These are phyloP conservation scores for Sciurus vulgaris DNA, from an alignment of 2,797 vertebrate genomes.

Conservation along the genomic window DNA sequence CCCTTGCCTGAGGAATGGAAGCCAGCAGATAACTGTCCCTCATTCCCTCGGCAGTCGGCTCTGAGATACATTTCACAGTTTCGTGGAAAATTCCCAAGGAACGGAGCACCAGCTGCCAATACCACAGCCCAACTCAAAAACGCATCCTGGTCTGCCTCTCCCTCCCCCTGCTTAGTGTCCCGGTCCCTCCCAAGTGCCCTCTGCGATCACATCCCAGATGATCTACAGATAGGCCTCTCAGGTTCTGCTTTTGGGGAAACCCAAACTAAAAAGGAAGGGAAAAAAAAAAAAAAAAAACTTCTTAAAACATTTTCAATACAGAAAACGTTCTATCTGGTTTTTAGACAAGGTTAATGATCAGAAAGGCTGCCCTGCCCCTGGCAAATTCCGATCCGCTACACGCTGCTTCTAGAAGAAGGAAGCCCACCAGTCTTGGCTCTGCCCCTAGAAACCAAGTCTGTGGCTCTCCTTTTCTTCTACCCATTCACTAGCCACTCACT, in stretches of 20 bases:
- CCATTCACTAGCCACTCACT: not conserved
- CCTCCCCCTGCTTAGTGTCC: not conserved
- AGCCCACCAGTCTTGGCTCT: not conserved
- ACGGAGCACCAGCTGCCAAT: accelerated
- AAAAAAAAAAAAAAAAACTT: not conserved
- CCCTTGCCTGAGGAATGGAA: not conserved
- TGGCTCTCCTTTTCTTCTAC: not conserved
- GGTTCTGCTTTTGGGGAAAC: not conserved
- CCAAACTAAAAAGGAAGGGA: not conserved
- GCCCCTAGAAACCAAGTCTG: not conserved
- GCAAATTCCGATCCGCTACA: not conserved
- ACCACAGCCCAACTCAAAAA: no score
- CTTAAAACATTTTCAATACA: not conserved
- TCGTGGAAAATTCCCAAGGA: not conserved
- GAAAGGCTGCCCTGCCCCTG: not conserved
- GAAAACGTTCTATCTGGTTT: not conserved
- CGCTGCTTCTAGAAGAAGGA: not conserved
- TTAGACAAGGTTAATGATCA: not conserved
- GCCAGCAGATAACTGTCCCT: not conserved
- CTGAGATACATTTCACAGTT: not conserved
- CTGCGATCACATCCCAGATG: not conserved
- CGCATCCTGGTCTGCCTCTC: accelerated
- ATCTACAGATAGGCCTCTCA: not conserved
- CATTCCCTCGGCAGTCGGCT: not conserved
- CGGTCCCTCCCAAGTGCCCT: not conserved